A percentile compares a stretch with the other conserved stretches of the same genome.
Evolutionary conservation across 2,888 invertebrate species (phyloP).

Genomic region (Euplagia quadripunctaria): DNA sequence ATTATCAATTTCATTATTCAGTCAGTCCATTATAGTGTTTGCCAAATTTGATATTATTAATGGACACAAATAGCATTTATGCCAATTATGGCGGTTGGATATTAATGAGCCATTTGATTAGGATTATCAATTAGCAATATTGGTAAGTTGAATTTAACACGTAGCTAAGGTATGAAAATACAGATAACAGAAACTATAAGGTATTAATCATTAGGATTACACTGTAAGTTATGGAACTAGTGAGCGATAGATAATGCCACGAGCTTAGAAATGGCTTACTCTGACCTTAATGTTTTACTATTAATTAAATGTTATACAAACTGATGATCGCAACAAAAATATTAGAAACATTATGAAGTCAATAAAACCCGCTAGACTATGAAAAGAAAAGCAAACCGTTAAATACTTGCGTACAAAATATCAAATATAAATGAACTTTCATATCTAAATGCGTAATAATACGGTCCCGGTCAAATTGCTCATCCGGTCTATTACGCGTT

Average conservation of each 20-base stretch:
- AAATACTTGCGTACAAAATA: conserved; percentile 26
- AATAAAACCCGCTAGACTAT: conserved; percentile 4
- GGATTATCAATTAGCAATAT: conserved; percentile 45
- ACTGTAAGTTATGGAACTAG: conserved; percentile 45
- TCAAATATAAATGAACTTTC: conserved; percentile 41
- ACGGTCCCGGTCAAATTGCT: conserved; percentile 47
- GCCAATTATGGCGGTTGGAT: conserved; percentile 32
- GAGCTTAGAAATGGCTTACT: conserved; percentile 34
- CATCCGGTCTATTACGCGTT: conserved; percentile 52
- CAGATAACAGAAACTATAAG: conserved; percentile 49
- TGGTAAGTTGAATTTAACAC: conserved; percentile 30
- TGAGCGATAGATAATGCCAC: conserved; percentile 38
- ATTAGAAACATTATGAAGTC: neutral
- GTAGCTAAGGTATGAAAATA: conserved; percentile 34
- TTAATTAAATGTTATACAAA: neutral
- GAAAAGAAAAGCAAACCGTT: conserved; percentile 12
- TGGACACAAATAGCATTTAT: conserved; percentile 34
- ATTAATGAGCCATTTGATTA: conserved; percentile 41
- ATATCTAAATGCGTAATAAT: conserved; percentile 44
- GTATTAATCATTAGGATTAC: conserved; percentile 55
- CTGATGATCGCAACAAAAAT: too few relatives aligned
- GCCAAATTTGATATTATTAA: conserved; percentile 29
- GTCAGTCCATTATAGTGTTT: conserved; percentile 26
- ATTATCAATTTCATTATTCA: conserved; percentile 49
- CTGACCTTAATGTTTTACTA: neutral